Percentiles rank a stretch among this genome's conserved stretches.
These are phyloP conservation scores for Drosophila hydei DNA, from an alignment of 1,140 invertebrate species.

Conservation along the genomic window DNA sequence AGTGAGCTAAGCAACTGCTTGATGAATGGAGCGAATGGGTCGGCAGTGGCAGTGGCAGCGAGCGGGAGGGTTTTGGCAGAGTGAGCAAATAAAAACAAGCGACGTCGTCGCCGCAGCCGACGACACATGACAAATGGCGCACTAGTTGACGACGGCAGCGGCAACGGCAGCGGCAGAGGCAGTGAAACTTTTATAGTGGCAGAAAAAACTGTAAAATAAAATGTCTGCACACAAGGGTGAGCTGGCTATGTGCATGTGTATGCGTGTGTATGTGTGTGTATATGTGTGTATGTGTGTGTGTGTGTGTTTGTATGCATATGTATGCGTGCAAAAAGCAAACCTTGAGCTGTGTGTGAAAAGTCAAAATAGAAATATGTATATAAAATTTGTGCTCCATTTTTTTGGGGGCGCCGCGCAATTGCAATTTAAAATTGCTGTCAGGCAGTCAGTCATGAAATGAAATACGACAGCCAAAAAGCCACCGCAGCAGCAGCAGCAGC, in stretches of 20 bases:
- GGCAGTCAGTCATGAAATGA: conserved; percentile 78
- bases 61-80: conserved; percentile 35
- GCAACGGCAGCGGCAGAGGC: conserved; percentile 4
- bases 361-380: conserved; percentile 50
- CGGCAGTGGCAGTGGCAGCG: conserved; percentile 16
- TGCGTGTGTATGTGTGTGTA: conserved; percentile 20
- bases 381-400: conserved; percentile 71
- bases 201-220: conserved; percentile 57
- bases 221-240: conserved; percentile 64
- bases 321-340: conserved; percentile 51
- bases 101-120: conserved; percentile 40
- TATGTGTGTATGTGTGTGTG: conserved; percentile 35
- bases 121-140: conserved; percentile 77
- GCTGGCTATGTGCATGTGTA: conserved; percentile 9
- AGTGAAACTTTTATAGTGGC: conserved; percentile 28
- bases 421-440: conserved; percentile 80
- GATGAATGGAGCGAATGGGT: conserved; percentile 44
- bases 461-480: conserved; percentile 55
- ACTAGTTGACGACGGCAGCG: conserved; percentile 33
- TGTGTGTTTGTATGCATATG: conserved; percentile 32
- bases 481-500: conserved; percentile 21
- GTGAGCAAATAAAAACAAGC: conserved; percentile 66
- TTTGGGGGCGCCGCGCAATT: conserved; percentile 52
- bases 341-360: conserved; percentile 66
- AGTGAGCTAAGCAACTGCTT: conserved; percentile 39